phyloP scores from a whole-genome alignment of 2,113 vertebrate species.

The Mesocricetus auratus region DNA sequence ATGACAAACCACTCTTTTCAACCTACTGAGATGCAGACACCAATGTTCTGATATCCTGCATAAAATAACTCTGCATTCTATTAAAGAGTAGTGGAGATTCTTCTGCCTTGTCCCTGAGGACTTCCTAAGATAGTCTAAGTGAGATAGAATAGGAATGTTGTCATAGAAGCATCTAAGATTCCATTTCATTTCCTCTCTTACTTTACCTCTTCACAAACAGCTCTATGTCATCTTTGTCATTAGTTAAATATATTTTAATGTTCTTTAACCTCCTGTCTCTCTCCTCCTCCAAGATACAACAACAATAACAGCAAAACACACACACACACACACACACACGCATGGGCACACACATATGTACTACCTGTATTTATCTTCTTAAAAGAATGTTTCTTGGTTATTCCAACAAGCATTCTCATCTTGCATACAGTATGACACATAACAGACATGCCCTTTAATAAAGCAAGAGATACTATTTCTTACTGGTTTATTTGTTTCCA shows the following conservation, averaged over 20 bases:
- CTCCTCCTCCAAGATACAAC: background rate
- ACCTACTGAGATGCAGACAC: background rate
- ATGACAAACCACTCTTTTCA: background rate
- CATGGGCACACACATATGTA: background rate
- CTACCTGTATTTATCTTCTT: background rate
- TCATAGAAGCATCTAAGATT: background rate
- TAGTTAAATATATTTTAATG: background rate
- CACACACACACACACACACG: background rate
- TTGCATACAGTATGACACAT: background rate
- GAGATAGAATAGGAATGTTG: background rate
- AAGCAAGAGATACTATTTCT: background rate
- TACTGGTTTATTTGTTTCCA: background rate
- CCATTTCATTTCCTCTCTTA: background rate
- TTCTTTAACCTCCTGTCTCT: background rate
- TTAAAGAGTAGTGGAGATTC: background rate
- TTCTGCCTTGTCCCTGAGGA: background rate
- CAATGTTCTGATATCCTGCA: background rate
- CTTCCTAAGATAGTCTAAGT: background rate
- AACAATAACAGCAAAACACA: background rate
- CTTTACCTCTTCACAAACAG: background rate
- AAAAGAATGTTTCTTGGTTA: background rate
- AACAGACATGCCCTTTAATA: background rate
- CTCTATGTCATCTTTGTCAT: background rate
- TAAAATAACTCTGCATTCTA: background rate
- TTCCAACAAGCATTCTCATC: background rate